phyloP scores from a whole-genome alignment of 1,140 invertebrate genomes.

The Samia ricini region DNA sequence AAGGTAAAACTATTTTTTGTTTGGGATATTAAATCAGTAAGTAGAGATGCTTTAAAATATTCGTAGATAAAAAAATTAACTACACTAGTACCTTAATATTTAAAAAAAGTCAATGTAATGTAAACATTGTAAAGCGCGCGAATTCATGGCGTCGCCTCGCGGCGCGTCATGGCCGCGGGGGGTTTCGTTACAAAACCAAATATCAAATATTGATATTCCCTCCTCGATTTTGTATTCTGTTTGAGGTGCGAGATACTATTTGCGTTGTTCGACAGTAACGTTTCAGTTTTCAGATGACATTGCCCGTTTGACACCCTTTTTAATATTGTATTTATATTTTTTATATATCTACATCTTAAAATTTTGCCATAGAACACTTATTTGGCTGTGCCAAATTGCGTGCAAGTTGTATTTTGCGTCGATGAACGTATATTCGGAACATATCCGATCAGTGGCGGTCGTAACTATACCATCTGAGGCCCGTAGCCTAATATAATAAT shows the following conservation, averaged over 20 bases:
- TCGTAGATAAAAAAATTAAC: neutral
- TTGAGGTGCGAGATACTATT: slow-evolving; percentile 68
- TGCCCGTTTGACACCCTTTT: neutral
- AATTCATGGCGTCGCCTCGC: slow-evolving; percentile 7
- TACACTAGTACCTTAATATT: too few species aligned
- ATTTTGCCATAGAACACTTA: too few species aligned
- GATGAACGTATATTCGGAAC: too few species aligned
- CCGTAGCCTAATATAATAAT: too few species aligned
- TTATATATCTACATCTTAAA: too few species aligned
- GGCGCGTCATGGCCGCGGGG: slow-evolving; percentile 19
- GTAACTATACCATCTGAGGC: too few species aligned
- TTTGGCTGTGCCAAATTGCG: too few species aligned
- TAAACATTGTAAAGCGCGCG: slow-evolving; percentile 16
- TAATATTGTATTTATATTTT: neutral
- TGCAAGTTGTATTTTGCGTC: too few species aligned
- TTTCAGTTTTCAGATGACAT: slow-evolving; percentile 17
- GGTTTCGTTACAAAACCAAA: slow-evolving; percentile 65
- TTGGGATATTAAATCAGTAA: too few species aligned
- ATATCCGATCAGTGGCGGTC: too few species aligned
- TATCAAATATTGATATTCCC: slow-evolving; percentile 73
- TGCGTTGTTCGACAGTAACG: slow-evolving; percentile 47
- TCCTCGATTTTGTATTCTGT: slow-evolving; percentile 64
- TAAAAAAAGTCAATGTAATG: too few species aligned
- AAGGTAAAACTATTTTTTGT: too few species aligned
- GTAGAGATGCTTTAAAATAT: neutral